Conservation (phyloP, 1,140 invertebrate genomes). For the Drosophila burlai region DNA sequence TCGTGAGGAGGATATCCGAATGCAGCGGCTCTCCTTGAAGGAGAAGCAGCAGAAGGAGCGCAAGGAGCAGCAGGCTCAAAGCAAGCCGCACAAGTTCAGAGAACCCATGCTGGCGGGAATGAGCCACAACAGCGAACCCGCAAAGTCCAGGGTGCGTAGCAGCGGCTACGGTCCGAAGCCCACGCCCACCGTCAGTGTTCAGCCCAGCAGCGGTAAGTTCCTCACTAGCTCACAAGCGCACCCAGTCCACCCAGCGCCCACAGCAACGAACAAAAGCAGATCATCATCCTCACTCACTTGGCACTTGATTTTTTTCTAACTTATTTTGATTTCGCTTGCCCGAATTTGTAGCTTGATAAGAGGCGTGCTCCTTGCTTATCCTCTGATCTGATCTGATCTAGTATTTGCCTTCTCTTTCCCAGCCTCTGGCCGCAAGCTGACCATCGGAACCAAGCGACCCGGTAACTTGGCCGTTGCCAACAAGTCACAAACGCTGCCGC, state of each 20-base stretch:
- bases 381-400: slow-evolving; percentile 1
- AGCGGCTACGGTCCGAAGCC: slow-evolving; percentile 62
- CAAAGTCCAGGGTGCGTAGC: slow-evolving; percentile 50
- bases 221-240: slow-evolving; percentile 35
- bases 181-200: slow-evolving; percentile 20
- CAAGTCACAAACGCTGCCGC: slow-evolving; percentile 93
- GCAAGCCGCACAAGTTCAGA: slow-evolving; percentile 7
- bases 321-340: slow-evolving; percentile 36
- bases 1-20: slow-evolving; percentile 77
- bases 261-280: slow-evolving; percentile 29
- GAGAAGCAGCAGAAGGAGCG: slow-evolving; percentile 44
- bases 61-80: slow-evolving; percentile 11
- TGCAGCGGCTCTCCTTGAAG: slow-evolving; percentile 68
- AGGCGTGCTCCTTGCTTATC: too few relatives aligned
- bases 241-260: slow-evolving; percentile 30
- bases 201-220: slow-evolving; percentile 41
- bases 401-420: not conserved
- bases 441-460: slow-evolving; percentile 89
- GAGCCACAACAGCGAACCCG: slow-evolving; percentile 17
- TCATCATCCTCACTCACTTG: slow-evolving; percentile 25
- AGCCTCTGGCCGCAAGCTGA: slow-evolving; percentile 90
- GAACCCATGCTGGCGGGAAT: slow-evolving; percentile 60
- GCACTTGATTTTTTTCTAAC: slow-evolving; percentile 45
- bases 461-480: slow-evolving; percentile 88
- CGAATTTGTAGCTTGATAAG: slow-evolving; percentile 32